These are phyloP conservation scores for Choloepus didactylus DNA, from an alignment of 2,797 vertebrate genomes.

Conservation along the genomic window DNA sequence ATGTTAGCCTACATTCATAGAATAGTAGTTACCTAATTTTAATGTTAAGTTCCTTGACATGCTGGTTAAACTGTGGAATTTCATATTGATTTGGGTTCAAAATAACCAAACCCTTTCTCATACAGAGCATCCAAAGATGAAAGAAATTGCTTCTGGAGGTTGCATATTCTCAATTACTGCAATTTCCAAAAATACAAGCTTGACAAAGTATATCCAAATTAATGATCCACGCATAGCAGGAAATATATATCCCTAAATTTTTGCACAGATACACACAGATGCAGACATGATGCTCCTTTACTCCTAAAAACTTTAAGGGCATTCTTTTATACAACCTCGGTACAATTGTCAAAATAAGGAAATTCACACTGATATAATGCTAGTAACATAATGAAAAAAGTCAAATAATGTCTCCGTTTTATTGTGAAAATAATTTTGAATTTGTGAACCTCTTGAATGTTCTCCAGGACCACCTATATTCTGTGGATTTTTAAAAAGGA, in stretches of 20 bases:
- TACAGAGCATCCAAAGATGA: neutral
- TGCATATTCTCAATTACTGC: neutral
- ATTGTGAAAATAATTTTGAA: neutral
- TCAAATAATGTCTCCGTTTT: neutral
- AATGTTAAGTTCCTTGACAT: neutral
- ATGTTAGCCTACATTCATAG: neutral
- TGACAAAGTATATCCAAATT: neutral
- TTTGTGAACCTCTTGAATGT: neutral
- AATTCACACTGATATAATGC: no score
- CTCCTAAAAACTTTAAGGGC: no score
- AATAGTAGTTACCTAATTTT: neutral
- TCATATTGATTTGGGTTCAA: neutral
- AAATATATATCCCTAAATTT: no score
- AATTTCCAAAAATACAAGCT: neutral
- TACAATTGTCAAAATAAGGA: no score
- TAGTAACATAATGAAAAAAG: neutral
- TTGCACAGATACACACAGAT: neutral
- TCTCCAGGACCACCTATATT: neutral
- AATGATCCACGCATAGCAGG: neutral
- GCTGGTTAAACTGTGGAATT: neutral
- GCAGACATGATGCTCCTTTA: no score
- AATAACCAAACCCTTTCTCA: neutral
- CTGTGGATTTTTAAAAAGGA: neutral
- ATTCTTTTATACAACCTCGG: no score
- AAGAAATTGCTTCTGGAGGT: neutral